Conservation (phyloP, 2,888 invertebrate species). For the Endomychus coccineus region DNA sequence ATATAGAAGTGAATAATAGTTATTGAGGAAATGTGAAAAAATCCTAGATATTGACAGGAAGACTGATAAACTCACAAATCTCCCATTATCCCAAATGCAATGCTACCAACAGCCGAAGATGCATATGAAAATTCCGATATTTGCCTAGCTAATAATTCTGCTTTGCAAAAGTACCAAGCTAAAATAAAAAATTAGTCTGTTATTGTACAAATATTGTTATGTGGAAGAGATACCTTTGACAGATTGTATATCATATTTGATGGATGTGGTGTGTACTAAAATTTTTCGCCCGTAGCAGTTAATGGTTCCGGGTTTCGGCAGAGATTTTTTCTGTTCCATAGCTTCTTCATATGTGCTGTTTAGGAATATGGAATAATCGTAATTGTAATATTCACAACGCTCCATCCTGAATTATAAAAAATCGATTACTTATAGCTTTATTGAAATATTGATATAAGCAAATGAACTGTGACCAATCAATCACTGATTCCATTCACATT, state of each 20-base stretch:
- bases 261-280: constrained; percentile 1
- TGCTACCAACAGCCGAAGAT: background rate
- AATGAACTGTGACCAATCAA: too few species aligned
- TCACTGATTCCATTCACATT: too few species aligned
- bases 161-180: constrained; percentile 7
- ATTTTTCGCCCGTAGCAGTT: constrained; percentile 3
- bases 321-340: background rate
- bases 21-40: too few species aligned
- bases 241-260: too few species aligned
- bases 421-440: too few species aligned
- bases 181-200: too few species aligned
- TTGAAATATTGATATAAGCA: too few species aligned
- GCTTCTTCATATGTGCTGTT: constrained; percentile 4
- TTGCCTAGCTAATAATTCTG: constrained; percentile 1
- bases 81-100: constrained; percentile 7
- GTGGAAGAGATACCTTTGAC: too few species aligned
- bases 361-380: constrained; percentile 2
- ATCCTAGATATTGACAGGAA: too few species aligned
- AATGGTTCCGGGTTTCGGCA: background rate
- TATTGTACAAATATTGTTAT: too few species aligned
- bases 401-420: too few species aligned
- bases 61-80: constrained; percentile 12
- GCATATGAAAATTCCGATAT: background rate
- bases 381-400: constrained; percentile 9
- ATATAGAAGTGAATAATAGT: too few species aligned